Evolutionary conservation across 37 sponge, comb jelly and placozoan species (phyloP), one percentile per base, ranked within the genome.

Genomic region (Halisarca cf. caerulea): DNA sequence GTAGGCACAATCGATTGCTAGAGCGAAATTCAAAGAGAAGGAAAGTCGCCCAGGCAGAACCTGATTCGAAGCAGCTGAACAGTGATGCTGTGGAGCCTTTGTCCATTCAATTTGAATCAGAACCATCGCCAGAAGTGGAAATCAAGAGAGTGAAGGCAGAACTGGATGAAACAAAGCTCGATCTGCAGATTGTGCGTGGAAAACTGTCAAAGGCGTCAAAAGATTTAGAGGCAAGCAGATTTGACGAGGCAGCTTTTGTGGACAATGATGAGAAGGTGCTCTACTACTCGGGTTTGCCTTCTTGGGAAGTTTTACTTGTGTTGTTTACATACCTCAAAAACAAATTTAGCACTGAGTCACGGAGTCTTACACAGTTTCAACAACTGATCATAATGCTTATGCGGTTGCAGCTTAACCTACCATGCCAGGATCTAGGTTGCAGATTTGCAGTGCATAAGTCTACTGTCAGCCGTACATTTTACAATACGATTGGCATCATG

Each of bases 351-450:
- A 55, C 17, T 55, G 17, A 20, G 57, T 55, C 57, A 55, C 57
- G 17, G 57, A 55, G 57, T 55, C 11, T 81, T 5, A 11, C 79
- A 24, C 45, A 55, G 24, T 83, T 88, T 51, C 66, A 70, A 40
- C 84, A 59, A 33, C 7, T 88, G 20, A 14, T 88, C 7, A 73
- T 88, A 43, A 83, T 70, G 14, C 62, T 88, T 3, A 88, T 83
- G 89, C 47, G 79, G 53, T 80, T 87, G 30, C 66, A 83, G 8
- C 61, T 88, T 40, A 58, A 66, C 14, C 47, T 68, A 38, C 21
- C 61, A 7, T 60, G 36, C 15, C 58, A 73, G 61, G 85, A 84
- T 7, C 55, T 84, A 20, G 85, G 59, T 25, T 72, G 73, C 59
- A 37, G 60, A 25, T 84, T 84, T 84, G 4, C 36, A 23, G 30